Conservation (phyloP, 2,888 invertebrate genomes). For the Cheilosia variabilis region DNA sequence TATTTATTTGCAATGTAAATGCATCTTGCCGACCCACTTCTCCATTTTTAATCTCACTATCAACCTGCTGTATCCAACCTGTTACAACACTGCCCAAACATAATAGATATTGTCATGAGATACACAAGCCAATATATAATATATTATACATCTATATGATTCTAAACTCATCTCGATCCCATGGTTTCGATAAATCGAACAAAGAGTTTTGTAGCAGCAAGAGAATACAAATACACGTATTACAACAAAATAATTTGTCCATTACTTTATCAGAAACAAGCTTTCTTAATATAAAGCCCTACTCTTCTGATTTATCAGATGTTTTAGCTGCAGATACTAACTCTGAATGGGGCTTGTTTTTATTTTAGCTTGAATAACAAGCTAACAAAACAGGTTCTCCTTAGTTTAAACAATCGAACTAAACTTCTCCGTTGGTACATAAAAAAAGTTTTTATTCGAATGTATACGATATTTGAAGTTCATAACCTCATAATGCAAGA, state of each 20-base stretch:
- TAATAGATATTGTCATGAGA: background rate
- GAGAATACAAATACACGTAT: background rate
- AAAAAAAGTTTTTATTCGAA: too few species aligned
- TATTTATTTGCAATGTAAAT: constrained; percentile 53
- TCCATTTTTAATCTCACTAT: constrained; percentile 61
- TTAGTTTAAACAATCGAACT: constrained; percentile 9
- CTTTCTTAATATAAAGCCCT: constrained; percentile 28
- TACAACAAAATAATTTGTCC: constrained; percentile 22
- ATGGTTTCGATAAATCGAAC: constrained; percentile 20
- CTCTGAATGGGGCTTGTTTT: constrained; percentile 19
- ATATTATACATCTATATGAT: background rate
- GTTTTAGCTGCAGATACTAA: constrained; percentile 2
- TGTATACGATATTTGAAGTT: too few species aligned
- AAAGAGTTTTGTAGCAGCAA: constrained; percentile 24
- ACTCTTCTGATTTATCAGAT: constrained; percentile 10
- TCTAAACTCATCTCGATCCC: background rate
- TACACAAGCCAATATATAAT: background rate
- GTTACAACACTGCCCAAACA: constrained; percentile 35
- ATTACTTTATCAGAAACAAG: constrained; percentile 1
- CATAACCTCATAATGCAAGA: too few species aligned
- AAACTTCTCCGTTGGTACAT: constrained; percentile 23
- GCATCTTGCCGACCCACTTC: constrained; percentile 68
- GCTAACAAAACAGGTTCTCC: constrained; percentile 47
- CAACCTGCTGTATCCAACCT: constrained; percentile 46
- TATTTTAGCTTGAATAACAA: constrained; percentile 44